Evolutionary conservation across 2,797 vertebrate species (phyloP).

Genomic region (Molossus alvarezi): DNA sequence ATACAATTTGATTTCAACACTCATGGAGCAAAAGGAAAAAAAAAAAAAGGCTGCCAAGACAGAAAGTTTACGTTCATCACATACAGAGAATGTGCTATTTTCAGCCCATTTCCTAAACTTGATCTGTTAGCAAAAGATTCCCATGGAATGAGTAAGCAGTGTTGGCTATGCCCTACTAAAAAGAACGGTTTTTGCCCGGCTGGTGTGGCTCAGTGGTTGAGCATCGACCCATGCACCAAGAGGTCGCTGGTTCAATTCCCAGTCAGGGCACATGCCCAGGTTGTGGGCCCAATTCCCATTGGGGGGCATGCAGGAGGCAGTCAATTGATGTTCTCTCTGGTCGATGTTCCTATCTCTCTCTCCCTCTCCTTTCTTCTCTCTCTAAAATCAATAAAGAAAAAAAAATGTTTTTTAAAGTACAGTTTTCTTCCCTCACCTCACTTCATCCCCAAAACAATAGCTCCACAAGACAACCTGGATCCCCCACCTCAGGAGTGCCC

Average conservation of each 20-base stretch:
- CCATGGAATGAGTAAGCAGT: background rate
- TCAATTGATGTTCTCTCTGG: no score
- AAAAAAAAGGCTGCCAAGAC: background rate
- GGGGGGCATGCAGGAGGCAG: no score
- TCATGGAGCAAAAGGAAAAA: background rate
- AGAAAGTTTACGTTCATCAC: slow-evolving; percentile 31
- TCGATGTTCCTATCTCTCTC: no score
- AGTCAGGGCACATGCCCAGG: no score
- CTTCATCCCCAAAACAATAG: background rate
- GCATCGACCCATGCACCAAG: no score
- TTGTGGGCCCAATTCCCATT: no score
- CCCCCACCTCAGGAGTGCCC: background rate
- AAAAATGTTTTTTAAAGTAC: background rate
- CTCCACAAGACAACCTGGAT: background rate
- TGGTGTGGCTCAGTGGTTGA: no score
- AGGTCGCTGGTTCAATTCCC: no score
- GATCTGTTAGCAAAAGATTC: background rate
- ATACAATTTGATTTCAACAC: slow-evolving; percentile 46
- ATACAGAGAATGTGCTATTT: background rate
- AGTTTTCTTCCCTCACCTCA: background rate
- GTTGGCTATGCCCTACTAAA: background rate
- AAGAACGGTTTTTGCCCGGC: background rate
- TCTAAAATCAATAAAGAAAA: no score
- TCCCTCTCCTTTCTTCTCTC: no score
- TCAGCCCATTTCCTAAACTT: background rate